Base-by-base conservation (phyloP, 2,888 invertebrate genomes). In the Dioctria linearis region DNA sequence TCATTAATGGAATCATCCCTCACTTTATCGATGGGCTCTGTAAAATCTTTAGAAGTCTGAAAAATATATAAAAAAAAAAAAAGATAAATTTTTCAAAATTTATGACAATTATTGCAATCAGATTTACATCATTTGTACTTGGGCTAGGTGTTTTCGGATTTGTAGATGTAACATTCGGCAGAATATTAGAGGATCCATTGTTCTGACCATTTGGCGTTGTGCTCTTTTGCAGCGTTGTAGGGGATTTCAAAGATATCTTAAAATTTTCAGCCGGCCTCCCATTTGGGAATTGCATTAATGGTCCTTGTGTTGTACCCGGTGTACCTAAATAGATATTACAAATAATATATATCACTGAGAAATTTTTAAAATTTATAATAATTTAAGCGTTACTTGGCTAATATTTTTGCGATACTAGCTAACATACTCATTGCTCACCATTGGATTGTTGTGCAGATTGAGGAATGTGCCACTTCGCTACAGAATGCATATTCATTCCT, bases 61-160 rank as follows among this genome's bases (percentile, higher is more conserved):
- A 80, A 25, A 69, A 46, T 54, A 63, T n/a, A 73, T 25, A 42
- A 66, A 65, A 42, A 65, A 42, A 25, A 42, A 71, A 80, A 78
- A 51, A n/a, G 39, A 59, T 37, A 63, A 37, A 39, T 13, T 59
- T 4, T 6, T 13, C 11, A 59, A n/a, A n/a, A n/a, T 3, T 59
- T 59, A 3, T 59, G 3, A 13, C 5, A 13, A 59, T 25, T 25
- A 25, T 25, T 25, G 25, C 25, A 25, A 2, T 25, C 25, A 25
- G 25, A 25, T 39, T 65, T 85, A 92, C 92, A 88, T 89, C 89
- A 86, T 90, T 91, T 86, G 93, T 92, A 87, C 93, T 93, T 80
- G 95, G 95, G 88, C 95, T 95, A 80, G 95, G 95, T 83, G 95
- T 95, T 91, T 95, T 95, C 83, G 95, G 95, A 89, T 95, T 95